Evolutionary conservation across 2,888 invertebrate species (phyloP).

Genomic region (Dorcus parallelipipedus): DNA sequence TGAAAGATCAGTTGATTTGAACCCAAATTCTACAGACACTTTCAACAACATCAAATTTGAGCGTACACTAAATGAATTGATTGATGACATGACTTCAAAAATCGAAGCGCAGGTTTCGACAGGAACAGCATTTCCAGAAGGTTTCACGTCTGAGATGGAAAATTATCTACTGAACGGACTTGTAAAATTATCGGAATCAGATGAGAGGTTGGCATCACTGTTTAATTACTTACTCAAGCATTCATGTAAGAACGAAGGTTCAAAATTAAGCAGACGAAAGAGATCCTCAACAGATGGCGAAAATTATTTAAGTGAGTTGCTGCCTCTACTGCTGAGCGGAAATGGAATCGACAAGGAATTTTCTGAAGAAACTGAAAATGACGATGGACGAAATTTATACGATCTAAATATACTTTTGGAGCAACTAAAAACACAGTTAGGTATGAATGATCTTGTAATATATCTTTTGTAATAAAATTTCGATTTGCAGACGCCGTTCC

Average conservation of each 20-base stretch:
- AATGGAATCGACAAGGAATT: neutral
- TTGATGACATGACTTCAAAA: too few species aligned
- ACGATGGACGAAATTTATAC: neutral
- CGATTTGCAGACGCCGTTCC: neutral
- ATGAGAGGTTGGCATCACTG: neutral
- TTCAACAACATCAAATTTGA: too few species aligned
- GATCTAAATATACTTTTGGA: neutral
- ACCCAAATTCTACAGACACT: too few species aligned
- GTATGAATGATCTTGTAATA: neutral
- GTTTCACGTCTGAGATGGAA: neutral
- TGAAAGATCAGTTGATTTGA: too few species aligned
- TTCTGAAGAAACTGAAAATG: neutral
- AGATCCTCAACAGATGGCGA: neutral
- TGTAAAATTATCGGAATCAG: neutral
- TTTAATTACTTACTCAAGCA: too few species aligned
- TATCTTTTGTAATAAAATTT: conserved; percentile 3
- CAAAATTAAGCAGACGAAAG: neutral
- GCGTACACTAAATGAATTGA: too few species aligned
- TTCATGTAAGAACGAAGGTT: too few species aligned
- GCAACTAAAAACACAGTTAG: conserved; percentile 3
- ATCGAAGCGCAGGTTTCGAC: too few species aligned
- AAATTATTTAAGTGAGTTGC: neutral
- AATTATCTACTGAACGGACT: neutral
- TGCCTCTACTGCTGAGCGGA: neutral
- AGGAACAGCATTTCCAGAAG: too few species aligned